Conservation (phyloP, 2,888 invertebrate species). For the Apamea sordens region DNA sequence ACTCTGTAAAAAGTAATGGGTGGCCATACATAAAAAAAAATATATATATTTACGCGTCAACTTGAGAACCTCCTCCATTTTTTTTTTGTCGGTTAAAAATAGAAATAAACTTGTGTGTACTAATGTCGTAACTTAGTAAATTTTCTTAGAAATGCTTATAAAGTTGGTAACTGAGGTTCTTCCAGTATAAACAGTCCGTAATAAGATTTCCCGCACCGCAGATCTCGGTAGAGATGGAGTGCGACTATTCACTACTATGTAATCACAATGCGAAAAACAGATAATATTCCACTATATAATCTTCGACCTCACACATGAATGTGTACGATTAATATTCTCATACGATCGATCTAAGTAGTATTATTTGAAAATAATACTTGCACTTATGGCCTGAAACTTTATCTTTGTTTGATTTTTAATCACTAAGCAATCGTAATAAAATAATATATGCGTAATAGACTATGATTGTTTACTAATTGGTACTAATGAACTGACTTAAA, state of each 20-base stretch:
- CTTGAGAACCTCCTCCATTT: too few relatives aligned
- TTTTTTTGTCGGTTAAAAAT: neutral
- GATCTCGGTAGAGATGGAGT: neutral
- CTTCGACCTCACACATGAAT: neutral
- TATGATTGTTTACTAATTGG: neutral
- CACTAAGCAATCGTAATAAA: neutral
- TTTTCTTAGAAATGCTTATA: neutral
- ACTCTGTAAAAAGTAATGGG: too few relatives aligned
- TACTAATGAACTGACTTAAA: neutral
- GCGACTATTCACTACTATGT: neutral
- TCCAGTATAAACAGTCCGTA: neutral
- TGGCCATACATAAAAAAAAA: too few relatives aligned
- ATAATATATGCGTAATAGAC: neutral
- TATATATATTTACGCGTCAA: too few relatives aligned
- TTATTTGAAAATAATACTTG: neutral
- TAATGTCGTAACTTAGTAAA: neutral
- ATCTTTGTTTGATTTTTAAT: neutral
- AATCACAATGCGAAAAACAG: conserved; percentile 3
- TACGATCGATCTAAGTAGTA: neutral
- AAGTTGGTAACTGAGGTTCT: neutral
- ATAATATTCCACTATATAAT: conserved; percentile 5
- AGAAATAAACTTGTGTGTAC: neutral
- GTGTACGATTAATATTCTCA: conserved; percentile 8
- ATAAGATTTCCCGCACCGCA: neutral
- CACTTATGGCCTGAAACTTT: neutral